Conservation (phyloP, 2,888 invertebrate species). For the Endotricha flammealis region DNA sequence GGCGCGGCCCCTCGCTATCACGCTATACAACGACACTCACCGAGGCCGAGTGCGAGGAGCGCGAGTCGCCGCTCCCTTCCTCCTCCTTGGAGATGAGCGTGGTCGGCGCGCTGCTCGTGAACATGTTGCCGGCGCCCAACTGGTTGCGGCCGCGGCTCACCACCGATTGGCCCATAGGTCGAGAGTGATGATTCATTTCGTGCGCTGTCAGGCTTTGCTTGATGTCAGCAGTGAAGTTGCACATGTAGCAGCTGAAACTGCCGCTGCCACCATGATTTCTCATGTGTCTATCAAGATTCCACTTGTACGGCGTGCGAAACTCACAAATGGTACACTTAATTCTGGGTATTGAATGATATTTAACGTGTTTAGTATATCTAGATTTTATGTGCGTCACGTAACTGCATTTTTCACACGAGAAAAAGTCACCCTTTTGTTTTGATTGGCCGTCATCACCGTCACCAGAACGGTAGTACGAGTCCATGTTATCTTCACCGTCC, state of each 20-base stretch:
- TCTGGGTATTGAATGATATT: slow-evolving; percentile 96
- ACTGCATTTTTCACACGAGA: slow-evolving; percentile 93
- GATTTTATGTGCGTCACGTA: slow-evolving; percentile 95
- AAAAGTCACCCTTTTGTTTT: slow-evolving; percentile 87
- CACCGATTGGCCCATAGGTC: slow-evolving; percentile 84
- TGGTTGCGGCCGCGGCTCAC: slow-evolving; percentile 82
- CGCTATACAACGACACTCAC: slow-evolving; percentile 48
- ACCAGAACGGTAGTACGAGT: slow-evolving; percentile 74
- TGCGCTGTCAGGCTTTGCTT: slow-evolving; percentile 94
- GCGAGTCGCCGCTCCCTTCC: slow-evolving; percentile 72
- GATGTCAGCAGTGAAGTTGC: slow-evolving; percentile 94
- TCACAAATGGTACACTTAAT: slow-evolving; percentile 96
- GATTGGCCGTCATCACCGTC: slow-evolving; percentile 83
- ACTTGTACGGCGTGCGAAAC: slow-evolving; percentile 94
- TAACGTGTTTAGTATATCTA: slow-evolving; percentile 93
- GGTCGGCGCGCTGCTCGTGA: slow-evolving; percentile 37
- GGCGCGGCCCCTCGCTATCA: slow-evolving; percentile 46
- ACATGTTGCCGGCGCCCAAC: slow-evolving; percentile 84
- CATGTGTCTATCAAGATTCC: slow-evolving; percentile 96
- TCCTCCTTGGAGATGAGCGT: slow-evolving; percentile 61
- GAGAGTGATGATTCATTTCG: slow-evolving; percentile 93
- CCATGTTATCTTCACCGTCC: slow-evolving; percentile 60
- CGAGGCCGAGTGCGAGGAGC: slow-evolving; percentile 62
- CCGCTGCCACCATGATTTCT: slow-evolving; percentile 93
- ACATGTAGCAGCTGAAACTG: slow-evolving; percentile 90